Percentiles rank a stretch among this genome's conserved stretches.
Evolutionary conservation across 2,113 vertebrate genomes (phyloP).

Genomic region (Microcebus lehilahytsara): DNA sequence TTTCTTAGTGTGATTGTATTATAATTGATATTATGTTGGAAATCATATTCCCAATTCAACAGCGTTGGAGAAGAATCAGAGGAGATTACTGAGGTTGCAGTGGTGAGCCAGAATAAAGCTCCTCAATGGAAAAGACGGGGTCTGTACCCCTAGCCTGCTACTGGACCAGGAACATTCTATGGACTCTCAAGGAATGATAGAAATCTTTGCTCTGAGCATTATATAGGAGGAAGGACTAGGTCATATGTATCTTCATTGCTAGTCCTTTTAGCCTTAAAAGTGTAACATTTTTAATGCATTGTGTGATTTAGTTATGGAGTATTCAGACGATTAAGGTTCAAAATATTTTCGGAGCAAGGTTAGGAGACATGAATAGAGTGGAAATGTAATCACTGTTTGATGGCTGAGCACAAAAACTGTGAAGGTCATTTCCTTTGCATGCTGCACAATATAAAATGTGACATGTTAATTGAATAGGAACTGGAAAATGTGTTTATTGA

Average conservation of each 20-base stretch:
- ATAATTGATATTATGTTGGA: not conserved
- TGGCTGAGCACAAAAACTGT: not conserved
- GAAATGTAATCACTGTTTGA: slow-evolving; percentile 3
- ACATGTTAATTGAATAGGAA: slow-evolving; percentile 28
- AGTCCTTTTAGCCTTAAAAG: not conserved
- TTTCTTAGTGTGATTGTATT: slow-evolving; percentile 33
- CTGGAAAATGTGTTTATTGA: not conserved
- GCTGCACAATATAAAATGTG: slow-evolving; percentile 9
- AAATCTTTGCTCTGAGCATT: not conserved
- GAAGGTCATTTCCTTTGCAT: slow-evolving; percentile 21
- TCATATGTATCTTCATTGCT: not conserved
- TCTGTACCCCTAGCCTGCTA: not conserved
- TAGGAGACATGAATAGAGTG: not conserved
- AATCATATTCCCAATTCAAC: not conserved
- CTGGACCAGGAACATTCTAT: not conserved
- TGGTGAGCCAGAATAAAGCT: not conserved
- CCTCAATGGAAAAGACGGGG: not conserved
- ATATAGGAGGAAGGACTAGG: not conserved
- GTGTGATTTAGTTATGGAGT: not conserved
- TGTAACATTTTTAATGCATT: not conserved
- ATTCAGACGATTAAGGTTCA: not conserved
- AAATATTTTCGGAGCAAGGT: slow-evolving; percentile 34
- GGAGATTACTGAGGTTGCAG: not conserved
- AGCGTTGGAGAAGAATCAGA: not conserved
- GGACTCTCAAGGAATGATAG: not conserved